Conservation (phyloP, 2,888 invertebrate species). For the Deilephila elpenor region DNA sequence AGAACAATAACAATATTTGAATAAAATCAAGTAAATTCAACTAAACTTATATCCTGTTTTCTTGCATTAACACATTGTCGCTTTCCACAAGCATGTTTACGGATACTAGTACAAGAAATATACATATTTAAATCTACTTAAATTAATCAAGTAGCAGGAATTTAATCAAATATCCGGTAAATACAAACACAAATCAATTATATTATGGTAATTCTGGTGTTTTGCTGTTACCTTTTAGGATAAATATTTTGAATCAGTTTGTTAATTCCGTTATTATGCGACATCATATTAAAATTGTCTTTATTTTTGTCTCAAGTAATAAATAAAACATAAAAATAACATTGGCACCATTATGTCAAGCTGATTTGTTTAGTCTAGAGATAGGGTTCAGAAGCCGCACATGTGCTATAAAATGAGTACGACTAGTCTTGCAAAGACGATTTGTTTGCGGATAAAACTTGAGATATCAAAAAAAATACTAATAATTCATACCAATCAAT, state of each 20-base stretch:
- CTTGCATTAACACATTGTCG: no score
- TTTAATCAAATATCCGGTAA: background rate
- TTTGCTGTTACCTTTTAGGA: background rate
- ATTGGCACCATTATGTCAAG: background rate
- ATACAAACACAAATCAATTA: background rate
- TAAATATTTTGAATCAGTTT: background rate
- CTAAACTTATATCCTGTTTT: no score
- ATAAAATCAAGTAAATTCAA: no score
- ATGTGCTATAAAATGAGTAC: background rate
- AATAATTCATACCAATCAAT: background rate
- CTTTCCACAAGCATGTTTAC: no score
- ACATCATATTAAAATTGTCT: no score
- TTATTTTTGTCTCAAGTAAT: no score
- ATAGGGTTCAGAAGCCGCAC: background rate
- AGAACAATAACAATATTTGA: no score
- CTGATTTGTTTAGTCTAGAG: slow-evolving; percentile 1
- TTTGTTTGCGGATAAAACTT: background rate
- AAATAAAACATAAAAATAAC: background rate
- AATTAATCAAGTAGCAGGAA: background rate
- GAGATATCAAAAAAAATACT: background rate
- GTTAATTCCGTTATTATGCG: no score
- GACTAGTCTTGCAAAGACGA: no score
- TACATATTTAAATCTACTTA: background rate
- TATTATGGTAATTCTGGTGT: background rate
- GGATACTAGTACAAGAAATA: no score